These are phyloP conservation scores for Emys orbicularis DNA, from an alignment of 2,797 vertebrate species.

Conservation along the genomic window DNA sequence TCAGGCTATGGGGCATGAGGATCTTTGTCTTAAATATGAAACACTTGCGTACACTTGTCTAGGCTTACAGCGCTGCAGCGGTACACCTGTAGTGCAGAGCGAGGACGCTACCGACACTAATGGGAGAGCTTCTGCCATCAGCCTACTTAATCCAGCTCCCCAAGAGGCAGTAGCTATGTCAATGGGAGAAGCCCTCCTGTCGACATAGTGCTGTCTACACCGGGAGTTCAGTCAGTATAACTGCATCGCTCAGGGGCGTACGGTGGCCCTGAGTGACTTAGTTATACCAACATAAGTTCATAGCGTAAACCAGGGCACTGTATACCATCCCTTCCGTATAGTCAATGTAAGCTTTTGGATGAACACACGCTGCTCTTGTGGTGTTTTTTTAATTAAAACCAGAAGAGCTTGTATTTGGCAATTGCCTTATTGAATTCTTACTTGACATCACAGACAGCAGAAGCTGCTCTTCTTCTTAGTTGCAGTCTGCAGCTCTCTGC, in stretches of 20 bases:
- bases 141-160: too few relatives aligned
- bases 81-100: too few relatives aligned
- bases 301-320: neutral
- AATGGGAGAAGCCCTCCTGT: too few relatives aligned
- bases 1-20: neutral
- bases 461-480: neutral
- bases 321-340: neutral
- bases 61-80: too few relatives aligned
- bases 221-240: too few relatives aligned
- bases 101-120: too few relatives aligned
- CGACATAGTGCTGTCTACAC: too few relatives aligned
- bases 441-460: neutral
- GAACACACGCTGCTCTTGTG: neutral
- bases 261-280: neutral
- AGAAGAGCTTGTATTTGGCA: rapidly evolving
- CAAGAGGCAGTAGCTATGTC: too few relatives aligned
- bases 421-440: neutral
- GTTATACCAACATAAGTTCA: neutral
- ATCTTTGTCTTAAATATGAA: neutral
- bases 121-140: too few relatives aligned
- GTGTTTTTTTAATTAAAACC: neutral
- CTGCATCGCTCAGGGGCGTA: too few relatives aligned
- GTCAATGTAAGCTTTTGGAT: neutral
- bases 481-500: rapidly evolving
- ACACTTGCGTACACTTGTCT: too few relatives aligned